phyloP scores from a whole-genome alignment of 2,113 vertebrate genomes.

The Donacobius atricapilla region DNA sequence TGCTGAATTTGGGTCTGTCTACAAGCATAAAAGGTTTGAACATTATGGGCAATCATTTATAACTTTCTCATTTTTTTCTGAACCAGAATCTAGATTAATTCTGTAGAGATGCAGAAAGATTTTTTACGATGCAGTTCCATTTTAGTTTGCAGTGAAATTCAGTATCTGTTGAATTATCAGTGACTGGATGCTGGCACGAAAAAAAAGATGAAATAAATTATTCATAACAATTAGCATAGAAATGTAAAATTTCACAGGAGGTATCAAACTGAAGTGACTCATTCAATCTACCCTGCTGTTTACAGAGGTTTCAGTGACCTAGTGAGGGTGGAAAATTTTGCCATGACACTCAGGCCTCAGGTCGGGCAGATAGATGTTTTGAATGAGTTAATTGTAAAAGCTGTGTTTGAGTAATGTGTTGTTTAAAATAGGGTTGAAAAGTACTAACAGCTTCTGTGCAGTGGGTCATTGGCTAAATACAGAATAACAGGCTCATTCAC shows the following conservation, averaged over 20 bases:
- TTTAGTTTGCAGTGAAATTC: background rate
- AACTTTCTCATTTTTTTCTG: background rate
- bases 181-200: background rate
- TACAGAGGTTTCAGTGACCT: background rate
- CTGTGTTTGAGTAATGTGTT: background rate
- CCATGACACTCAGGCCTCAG: background rate
- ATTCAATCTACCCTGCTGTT: background rate
- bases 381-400: background rate
- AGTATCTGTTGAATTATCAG: background rate
- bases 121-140: background rate
- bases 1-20: background rate
- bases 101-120: background rate
- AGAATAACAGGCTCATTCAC: background rate
- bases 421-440: background rate
- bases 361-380: background rate
- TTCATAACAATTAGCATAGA: background rate
- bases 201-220: slow-evolving; percentile 7
- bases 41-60: background rate
- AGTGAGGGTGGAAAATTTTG: background rate
- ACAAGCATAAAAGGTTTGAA: background rate
- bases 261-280: slow-evolving; percentile 10
- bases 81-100: background rate
- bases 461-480: background rate
- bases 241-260: background rate
- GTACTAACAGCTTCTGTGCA: background rate